phyloP scores from a whole-genome alignment of 2,888 invertebrate species.

The Bruchidius siliquastri region DNA sequence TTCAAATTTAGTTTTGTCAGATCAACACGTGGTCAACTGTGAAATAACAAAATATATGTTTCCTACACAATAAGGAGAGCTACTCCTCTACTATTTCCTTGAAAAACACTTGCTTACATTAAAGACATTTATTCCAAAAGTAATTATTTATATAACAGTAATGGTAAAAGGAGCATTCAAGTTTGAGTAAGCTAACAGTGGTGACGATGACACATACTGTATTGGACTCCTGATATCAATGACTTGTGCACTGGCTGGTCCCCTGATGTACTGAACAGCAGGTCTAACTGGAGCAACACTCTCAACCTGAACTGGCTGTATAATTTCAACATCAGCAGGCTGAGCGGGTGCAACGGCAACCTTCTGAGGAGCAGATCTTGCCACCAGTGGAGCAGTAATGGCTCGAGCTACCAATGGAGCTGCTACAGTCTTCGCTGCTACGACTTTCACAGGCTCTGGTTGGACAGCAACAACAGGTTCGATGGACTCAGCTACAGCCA shows the following conservation, averaged over 20 bases:
- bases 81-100: too few species aligned
- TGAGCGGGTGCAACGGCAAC: conserved; percentile 5
- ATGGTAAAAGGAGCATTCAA: conserved; percentile 21
- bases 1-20: too few species aligned
- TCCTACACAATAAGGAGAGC: too few species aligned
- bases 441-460: neutral
- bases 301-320: conserved; percentile 34
- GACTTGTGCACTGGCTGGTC: neutral
- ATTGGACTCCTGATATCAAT: neutral
- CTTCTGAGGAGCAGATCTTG: conserved; percentile 10
- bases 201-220: conserved; percentile 6
- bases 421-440: conserved; percentile 3
- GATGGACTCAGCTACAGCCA: neutral
- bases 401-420: conserved; percentile 14
- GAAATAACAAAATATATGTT: too few species aligned
- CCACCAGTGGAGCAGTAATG: conserved; percentile 19
- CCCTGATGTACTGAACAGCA: neutral
- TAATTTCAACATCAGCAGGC: conserved; percentile 4
- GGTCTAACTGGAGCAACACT: conserved; percentile 45
- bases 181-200: conserved; percentile 13
- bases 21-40: too few species aligned
- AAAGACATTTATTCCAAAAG: neutral
- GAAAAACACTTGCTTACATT: too few species aligned
- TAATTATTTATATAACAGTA: conserved; percentile 8
- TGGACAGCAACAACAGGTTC: neutral